Evolutionary conservation across 64 coral and sea anemone genomes (phyloP).

Genomic region (Orbicella faveolata): DNA sequence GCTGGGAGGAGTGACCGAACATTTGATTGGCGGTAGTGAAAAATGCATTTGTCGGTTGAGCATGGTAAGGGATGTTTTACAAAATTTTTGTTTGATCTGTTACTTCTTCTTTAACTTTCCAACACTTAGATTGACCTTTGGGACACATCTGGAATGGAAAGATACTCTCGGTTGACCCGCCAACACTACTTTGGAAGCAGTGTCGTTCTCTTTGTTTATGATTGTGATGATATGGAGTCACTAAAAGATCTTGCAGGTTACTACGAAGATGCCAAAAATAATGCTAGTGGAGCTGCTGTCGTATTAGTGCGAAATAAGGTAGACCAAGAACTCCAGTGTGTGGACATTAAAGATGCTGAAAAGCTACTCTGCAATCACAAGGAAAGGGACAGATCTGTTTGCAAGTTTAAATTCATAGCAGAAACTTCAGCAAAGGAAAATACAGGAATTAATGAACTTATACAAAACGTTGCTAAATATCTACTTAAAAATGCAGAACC

Average conservation of each 20-base stretch:
- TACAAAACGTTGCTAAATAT: slow-evolving; percentile 36
- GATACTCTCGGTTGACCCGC: slow-evolving; percentile 38
- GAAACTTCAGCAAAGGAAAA: slow-evolving; percentile 56
- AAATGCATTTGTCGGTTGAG: too few species aligned
- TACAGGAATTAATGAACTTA: slow-evolving; percentile 38
- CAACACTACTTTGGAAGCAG: slow-evolving; percentile 51
- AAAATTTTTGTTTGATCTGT: too few species aligned
- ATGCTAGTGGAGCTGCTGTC: slow-evolving; percentile 46
- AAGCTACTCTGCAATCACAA: slow-evolving; percentile 6
- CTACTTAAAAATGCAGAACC: slow-evolving; percentile 17
- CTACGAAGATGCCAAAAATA: not conserved
- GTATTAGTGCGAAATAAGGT: slow-evolving; percentile 68
- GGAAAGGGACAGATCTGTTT: not conserved
- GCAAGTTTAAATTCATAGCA: slow-evolving; percentile 1
- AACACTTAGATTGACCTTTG: slow-evolving; percentile 36
- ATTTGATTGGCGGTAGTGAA: too few species aligned
- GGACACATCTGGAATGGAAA: slow-evolving; percentile 67
- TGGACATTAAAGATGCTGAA: slow-evolving; percentile 12
- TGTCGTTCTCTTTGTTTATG: slow-evolving; percentile 65
- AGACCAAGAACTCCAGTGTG: slow-evolving; percentile 21
- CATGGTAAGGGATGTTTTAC: too few species aligned
- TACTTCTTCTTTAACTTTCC: not conserved
- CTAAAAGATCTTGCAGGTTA: slow-evolving; percentile 21
- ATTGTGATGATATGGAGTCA: slow-evolving; percentile 45
- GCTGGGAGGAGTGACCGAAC: too few species aligned